Evolutionary conservation across 2,797 vertebrate genomes (phyloP).

Genomic region (Tapirus indicus): DNA sequence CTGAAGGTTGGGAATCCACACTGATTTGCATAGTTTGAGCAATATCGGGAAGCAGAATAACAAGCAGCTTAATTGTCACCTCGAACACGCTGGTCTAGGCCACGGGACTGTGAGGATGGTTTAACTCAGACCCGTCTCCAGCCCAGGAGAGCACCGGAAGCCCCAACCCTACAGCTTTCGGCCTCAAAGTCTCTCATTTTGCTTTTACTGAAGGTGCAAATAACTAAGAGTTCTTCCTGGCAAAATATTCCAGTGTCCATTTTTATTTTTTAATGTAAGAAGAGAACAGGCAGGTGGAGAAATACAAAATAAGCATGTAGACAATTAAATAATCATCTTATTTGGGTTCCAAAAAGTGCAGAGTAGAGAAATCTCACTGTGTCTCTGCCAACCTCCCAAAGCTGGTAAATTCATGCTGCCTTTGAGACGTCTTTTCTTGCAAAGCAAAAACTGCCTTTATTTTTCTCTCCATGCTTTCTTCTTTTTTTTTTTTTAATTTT

Average conservation of each 20-base stretch:
- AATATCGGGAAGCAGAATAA: rapidly evolving
- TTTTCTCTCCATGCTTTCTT: neutral
- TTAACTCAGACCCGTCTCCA: rapidly evolving
- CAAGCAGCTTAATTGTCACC: rapidly evolving
- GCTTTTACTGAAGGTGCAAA: neutral
- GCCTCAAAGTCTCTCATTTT: neutral
- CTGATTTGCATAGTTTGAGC: neutral
- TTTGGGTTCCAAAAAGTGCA: neutral
- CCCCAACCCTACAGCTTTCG: rapidly evolving
- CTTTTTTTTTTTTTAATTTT: neutral
- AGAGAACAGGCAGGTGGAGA: neutral
- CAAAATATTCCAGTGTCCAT: neutral
- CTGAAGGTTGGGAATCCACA: rapidly evolving
- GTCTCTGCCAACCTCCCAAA: neutral
- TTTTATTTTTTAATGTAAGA: neutral
- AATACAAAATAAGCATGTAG: neutral
- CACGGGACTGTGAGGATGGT: rapidly evolving
- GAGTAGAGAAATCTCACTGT: neutral
- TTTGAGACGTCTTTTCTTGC: neutral
- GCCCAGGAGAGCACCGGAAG: neutral
- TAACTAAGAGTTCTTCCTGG: neutral
- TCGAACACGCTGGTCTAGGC: rapidly evolving
- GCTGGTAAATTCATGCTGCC: neutral
- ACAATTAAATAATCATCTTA: neutral
- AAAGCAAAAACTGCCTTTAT: neutral